Conservation (phyloP, 2,797 vertebrate species). For the Clarias platycephalus region DNA sequence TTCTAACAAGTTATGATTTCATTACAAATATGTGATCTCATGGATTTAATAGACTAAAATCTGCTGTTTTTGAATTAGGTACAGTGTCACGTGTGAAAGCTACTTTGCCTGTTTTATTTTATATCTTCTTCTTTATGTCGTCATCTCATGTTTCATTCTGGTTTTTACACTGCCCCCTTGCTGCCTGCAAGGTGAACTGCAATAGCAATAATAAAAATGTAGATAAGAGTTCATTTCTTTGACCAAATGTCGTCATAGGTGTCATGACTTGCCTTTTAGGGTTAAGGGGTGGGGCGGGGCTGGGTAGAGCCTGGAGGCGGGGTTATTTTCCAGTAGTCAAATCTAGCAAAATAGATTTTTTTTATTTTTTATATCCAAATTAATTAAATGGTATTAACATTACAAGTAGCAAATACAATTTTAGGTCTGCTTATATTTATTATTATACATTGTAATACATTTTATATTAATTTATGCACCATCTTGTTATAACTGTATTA, state of each 20-base stretch:
- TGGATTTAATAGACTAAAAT: not conserved
- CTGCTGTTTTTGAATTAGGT: constrained; percentile 16
- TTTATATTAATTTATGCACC: not conserved
- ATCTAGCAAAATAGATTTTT: not conserved
- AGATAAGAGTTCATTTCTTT: not conserved
- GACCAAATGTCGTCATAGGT: not conserved
- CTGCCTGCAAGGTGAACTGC: constrained; percentile 11
- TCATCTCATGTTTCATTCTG: not conserved
- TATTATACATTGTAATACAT: not conserved
- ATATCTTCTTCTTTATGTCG: not conserved
- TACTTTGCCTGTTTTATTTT: not conserved
- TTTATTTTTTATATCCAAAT: not conserved
- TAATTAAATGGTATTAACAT: not conserved
- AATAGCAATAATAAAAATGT: constrained; percentile 14
- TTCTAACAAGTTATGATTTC: not conserved
- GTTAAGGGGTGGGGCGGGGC: not conserved
- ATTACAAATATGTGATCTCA: not conserved
- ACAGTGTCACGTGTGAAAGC: not conserved
- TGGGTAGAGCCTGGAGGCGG: not conserved
- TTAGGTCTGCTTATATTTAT: not conserved
- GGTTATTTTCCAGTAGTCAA: not conserved
- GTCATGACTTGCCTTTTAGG: not conserved
- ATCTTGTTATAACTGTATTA: not conserved
- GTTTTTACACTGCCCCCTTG: constrained; percentile 6
- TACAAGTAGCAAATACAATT: not conserved